Base-by-base conservation (phyloP, 2,797 vertebrate genomes). In the Ceryle rudis region DNA sequence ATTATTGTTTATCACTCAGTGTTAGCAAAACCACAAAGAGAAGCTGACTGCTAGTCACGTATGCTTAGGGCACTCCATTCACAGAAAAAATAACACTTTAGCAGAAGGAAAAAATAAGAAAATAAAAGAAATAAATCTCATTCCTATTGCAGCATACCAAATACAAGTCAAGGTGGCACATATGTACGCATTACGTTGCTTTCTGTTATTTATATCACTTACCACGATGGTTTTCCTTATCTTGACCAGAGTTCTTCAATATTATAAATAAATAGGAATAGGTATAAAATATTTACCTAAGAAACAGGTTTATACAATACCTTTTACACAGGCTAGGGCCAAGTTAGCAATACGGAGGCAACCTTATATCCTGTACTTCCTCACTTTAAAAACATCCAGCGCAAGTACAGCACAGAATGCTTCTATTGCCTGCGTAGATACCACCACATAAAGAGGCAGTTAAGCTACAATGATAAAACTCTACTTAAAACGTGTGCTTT, bases 171-270 rank as follows among this genome's bases (percentile, higher is more conserved):
- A 26, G n/a, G 19, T 15, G n/a, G 42, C 31, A 73, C 28, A 83
- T 4, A 26, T 0, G 0, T 41, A 72, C 33, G 28, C 28, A n/a
- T 26, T 17, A 67, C 0, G 1, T 47, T 23, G 29, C 13, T 81
- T 78, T n/a, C n/a, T 61, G 58, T 13, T 37, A 66, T 54, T 61
- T 69, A 35, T n/a, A 70, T 26, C 57, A 51, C 29, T 57, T 25
- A 47, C 25, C 25, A 51, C 54, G 64, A 42, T 2, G 12, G 7
- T 58, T 42, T 42, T 70, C 44, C 49, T 64, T 64, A 86, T 20
- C 44, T 35, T 67, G 19, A 69, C 8, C 46, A 37, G 25, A 66
- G 25, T 19, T 81, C 14, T 26, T 70, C 20, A 72, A 17, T 25
- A 52, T 58, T 78, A 51, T 51, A 75, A 75, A 74, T 62, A 81